Evolutionary conservation across 2,888 invertebrate genomes (phyloP).

Genomic region (Zaprionus lineosus): DNA sequence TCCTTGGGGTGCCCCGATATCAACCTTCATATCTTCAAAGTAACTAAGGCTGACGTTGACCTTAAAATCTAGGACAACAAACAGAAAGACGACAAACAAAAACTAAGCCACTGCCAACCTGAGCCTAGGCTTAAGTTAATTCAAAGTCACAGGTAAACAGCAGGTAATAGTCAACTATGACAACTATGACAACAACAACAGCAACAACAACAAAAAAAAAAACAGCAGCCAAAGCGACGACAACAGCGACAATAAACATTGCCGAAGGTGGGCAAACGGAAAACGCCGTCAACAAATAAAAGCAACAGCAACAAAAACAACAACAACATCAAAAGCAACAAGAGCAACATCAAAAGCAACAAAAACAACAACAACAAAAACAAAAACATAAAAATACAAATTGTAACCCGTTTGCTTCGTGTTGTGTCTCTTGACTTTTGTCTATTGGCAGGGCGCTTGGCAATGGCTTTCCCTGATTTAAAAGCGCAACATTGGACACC

Average conservation of each 20-base stretch:
- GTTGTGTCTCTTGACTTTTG: not conserved
- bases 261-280: conserved; percentile 18
- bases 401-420: too few relatives aligned
- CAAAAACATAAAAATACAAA: too few relatives aligned
- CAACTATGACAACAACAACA: conserved; percentile 21
- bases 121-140: conserved; percentile 50
- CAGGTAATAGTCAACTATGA: conserved; percentile 21
- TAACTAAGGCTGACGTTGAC: too few relatives aligned
- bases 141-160: conserved; percentile 60
- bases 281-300: conserved; percentile 48
- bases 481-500: conserved; percentile 31
- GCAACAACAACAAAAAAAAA: conserved; percentile 12
- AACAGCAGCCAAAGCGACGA: not conserved
- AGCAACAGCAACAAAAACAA: too few relatives aligned
- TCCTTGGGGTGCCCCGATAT: too few relatives aligned
- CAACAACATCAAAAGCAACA: too few relatives aligned
- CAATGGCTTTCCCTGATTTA: conserved; percentile 39
- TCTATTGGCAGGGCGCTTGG: conserved; percentile 19
- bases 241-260: too few relatives aligned
- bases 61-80: not conserved
- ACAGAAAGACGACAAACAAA: conserved; percentile 9
- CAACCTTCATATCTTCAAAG: too few relatives aligned
- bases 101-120: conserved; percentile 49
- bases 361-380: too few relatives aligned
- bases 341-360: too few relatives aligned